Evolutionary conservation across 1,140 invertebrate species (phyloP).

Genomic region (Drosophila seguyi): DNA sequence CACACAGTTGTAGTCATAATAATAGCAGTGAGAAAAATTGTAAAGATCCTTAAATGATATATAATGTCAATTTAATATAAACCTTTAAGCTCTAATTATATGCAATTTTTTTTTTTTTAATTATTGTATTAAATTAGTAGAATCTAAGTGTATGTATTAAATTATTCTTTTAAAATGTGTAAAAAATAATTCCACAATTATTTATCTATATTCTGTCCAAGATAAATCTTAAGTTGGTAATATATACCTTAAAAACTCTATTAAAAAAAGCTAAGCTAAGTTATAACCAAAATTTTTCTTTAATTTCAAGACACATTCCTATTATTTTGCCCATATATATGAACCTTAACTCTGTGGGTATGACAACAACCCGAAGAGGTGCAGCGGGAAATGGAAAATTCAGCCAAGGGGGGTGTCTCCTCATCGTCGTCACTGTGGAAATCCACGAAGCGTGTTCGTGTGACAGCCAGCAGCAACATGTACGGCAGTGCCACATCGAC

Average conservation of each 20-base stretch:
- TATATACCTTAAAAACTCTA: no score
- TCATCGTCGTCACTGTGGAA: conserved; percentile 30
- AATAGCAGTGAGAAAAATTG: not conserved
- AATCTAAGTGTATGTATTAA: no score
- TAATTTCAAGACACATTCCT: not conserved
- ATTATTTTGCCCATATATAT: conserved; percentile 5
- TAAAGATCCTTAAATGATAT: not conserved
- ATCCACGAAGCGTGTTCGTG: conserved; percentile 39
- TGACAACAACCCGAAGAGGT: conserved; percentile 29
- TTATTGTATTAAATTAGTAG: no score
- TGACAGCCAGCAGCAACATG: conserved; percentile 15
- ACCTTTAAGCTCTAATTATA: no score
- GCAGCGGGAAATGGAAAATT: conserved; percentile 44
- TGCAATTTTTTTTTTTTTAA: no score
- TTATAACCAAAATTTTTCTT: not conserved
- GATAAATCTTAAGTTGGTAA: no score
- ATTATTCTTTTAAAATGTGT: no score
- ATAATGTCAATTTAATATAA: no score
- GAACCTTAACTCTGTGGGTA: conserved; percentile 28
- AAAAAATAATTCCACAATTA: no score
- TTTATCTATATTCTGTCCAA: no score
- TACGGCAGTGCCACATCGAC: conserved; percentile 3
- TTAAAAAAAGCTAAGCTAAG: not conserved
- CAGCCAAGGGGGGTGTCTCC: conserved; percentile 34
- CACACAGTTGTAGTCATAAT: not conserved